Conservation (phyloP, 2,888 invertebrate genomes). For the Ecdyonurus torrentis region DNA sequence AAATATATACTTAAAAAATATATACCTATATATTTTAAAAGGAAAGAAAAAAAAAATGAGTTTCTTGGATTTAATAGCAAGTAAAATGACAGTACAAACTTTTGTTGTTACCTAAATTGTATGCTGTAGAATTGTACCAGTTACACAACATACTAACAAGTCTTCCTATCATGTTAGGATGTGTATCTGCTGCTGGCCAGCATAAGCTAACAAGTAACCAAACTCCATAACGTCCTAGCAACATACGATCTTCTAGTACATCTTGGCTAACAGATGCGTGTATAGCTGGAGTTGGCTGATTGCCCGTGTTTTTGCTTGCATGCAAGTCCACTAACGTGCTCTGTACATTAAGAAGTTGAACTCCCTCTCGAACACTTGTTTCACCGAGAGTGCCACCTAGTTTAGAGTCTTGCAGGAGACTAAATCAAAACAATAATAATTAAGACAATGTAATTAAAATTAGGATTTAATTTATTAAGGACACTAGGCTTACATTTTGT, state of each 20-base stretch:
- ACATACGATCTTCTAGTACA: constrained; percentile 64
- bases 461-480: no score
- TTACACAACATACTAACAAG: constrained; percentile 93
- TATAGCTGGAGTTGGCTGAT: background rate
- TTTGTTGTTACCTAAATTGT: constrained; percentile 72
- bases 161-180: constrained; percentile 48
- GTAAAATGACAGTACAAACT: constrained; percentile 14
- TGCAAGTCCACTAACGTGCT: background rate
- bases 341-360: background rate
- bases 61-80: no score
- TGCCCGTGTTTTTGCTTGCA: background rate
- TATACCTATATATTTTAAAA: no score
- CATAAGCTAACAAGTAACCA: constrained; percentile 94
- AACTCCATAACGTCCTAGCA: constrained; percentile 87
- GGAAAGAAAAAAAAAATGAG: no score
- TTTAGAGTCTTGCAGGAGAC: constrained; percentile 47
- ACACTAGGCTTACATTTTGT: no score
- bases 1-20: no score
- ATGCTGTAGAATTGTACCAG: constrained; percentile 98
- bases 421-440: no score
- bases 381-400: background rate
- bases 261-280: background rate
- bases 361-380: background rate
- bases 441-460: no score
- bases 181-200: constrained; percentile 55